Base-by-base conservation (phyloP, 2,113 vertebrate genomes). In the Tachuris rubrigastra region DNA sequence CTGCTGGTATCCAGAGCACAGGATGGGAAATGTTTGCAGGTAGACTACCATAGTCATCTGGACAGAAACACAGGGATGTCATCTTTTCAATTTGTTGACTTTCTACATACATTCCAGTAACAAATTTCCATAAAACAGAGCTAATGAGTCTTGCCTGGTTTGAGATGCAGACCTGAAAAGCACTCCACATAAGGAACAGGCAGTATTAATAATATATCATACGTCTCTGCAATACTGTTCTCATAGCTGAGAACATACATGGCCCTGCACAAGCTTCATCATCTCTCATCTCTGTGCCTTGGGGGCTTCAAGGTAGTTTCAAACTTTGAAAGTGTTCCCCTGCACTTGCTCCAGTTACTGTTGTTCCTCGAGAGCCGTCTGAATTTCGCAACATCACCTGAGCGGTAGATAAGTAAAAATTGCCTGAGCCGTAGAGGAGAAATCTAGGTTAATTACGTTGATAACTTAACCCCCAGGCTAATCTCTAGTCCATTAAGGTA, bases 391-490 rank as follows among this genome's bases (percentile, higher is more conserved):
- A 53, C 87, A 63, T 80, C 53, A 87, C 90, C 93, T 92, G 88
- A 93, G 69, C 69, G 71, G 49, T n/a, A 90, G 41, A 73, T 81
- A 94, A 84, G 62, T 72, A 93, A 96, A 95, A 95, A 92, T 47
- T 89, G 88, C 71, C 60, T 85, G 85, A 60, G 86, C 49, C 5
- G 0, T 63, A 77, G 79, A 94, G 68, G 85, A 90, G 95, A 96
- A 94, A 96, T 97, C 94, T 95, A 97, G 96, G 96, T 97, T 97
- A 97, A 97, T 97, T 97, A 96, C 42, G 89, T 66, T 91, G 93
- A 94, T 96, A 93, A 97, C 90, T 90, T 97, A 96, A 96, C 89
- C 89, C 92, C 35, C 14, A 0, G 87, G 90, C 90, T 96, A 97
- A 97, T 97, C 96, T 89, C 86, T 94, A 53, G 80, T 83, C 92